Base-by-base conservation (phyloP, 2,113 vertebrate genomes). In the Coreoperca whiteheadi region DNA sequence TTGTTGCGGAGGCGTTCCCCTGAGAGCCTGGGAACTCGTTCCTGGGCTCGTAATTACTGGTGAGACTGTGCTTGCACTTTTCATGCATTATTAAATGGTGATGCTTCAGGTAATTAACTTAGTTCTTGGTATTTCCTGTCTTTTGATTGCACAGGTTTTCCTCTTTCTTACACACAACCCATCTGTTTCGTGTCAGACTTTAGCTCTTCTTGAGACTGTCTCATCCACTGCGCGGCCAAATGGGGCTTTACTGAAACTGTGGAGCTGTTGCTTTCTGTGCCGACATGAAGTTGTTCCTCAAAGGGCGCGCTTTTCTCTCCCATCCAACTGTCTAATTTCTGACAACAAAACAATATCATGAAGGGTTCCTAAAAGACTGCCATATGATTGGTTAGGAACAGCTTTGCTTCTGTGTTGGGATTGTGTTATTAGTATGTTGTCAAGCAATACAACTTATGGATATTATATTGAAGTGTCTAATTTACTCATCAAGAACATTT, bases 41-140 rank as follows among this genome's bases (percentile, higher is more conserved):
- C 48, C n/a, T 20, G 39, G 18, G 39, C 74, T 59, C 12, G 60
- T 77, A 53, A 68, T 41, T 51, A 57, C 50, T 50, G 69, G 61
- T 39, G 25, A 64, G 28, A 48, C 28, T 18, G 21, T 0, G 30
- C 30, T 6, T 34, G 8, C 30, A 30, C 60, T 67, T n/a, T 21
- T 18, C 8, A 0, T 54, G 6, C 2, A 53, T 74, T 51, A 34
- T 57, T 28, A 67, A 11, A 41, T 66, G 56, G 3, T 20, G n/a
- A 25, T 6, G 30, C 61, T 39, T 66, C 16, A 67, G 71, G 70
- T 66, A 51, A 71, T 79, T 16, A 59, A 25, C 23, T 20, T 12
- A 6, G 15, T n/a, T 34, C 39, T 4, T 39, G 46, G 34, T 57
- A 28, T 56, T 39, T 71, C 14, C 46, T 68, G 25, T 68, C 25